Base-by-base conservation (phyloP, 2,797 vertebrate species). In the Denticeps clupeoides region DNA sequence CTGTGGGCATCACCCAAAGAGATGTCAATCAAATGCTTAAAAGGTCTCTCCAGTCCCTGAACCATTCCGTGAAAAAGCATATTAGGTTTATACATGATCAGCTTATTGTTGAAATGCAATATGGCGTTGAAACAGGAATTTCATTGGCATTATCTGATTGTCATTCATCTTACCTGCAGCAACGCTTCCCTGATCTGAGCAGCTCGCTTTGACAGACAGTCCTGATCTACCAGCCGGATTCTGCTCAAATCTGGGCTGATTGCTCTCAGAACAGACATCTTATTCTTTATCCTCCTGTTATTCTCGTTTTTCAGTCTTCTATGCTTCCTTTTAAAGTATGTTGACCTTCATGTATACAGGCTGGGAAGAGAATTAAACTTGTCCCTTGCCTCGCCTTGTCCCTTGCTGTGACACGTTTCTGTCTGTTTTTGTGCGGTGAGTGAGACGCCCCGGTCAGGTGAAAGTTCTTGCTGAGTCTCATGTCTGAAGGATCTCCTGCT, bases 31-130 rank as follows among this genome's bases (percentile, higher is more conserved):
- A 87, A 37, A 3, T 76, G 56, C 10, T 51, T 59, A 47, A 56
- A 83, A 1, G 64, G 60, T 56, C 66, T 83, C 38, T 4, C 50
- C 26, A 44, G 32, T 28, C 75, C 77, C 83, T 85, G 21, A 9
- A 45, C 49, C 27, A 11, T 6, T 52, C 2, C 41, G 2, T 53
- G 9, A 49, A 26, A 19, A 25, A 41, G 18, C 11, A 2, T 31
- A n/a, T n/a, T n/a, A n/a, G n/a, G n/a, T n/a, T n/a, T n/a, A n/a
- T n/a, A n/a, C n/a, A n/a, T n/a, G n/a, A n/a, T n/a, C n/a, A n/a
- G n/a, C n/a, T n/a, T n/a, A n/a, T n/a, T n/a, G n/a, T n/a, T n/a
- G n/a, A n/a, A n/a, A n/a, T n/a, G n/a, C n/a, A n/a, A n/a, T n/a
- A n/a, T n/a, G n/a, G n/a, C n/a, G n/a, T n/a, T n/a, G n/a, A n/a